Base-by-base conservation (phyloP, 1,140 invertebrate genomes). In the Psix sp. region DNA sequence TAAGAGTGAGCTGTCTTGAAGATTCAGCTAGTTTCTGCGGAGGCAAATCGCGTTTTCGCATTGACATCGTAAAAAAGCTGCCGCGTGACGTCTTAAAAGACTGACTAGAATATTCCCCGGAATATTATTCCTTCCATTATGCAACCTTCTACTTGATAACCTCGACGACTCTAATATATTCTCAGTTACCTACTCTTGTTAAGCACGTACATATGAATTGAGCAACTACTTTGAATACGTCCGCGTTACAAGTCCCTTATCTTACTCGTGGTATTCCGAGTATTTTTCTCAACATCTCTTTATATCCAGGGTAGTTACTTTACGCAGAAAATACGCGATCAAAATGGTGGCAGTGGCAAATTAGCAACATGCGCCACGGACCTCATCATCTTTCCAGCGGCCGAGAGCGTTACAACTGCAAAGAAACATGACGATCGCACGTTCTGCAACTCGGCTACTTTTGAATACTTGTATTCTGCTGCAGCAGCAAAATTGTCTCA, bases 381-480 rank as follows among this genome's bases (percentile, higher is more conserved):
- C n/a, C n/a, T 42, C 62, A 56, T 26, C 21, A 33, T 33, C 15
- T 2, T 56, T 24, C 36, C 35, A 45, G 35, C 52, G 13, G 26
- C 59, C 62, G 24, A 67, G 59, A 54, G 72, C 29, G 35, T 52
- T 57, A 57, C 57, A 65, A 60, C 52, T 36, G 17, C 48, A 51
- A 71, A 59, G 54, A 66, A 66, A 59, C 73, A 66, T 49, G 66
- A 60, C 46, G 45, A 74, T 74, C 71, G 62, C 70, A 74, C 67
- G 65, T 74, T 76, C 67, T 56, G 77, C 74, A 76, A 78, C 62
- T 78, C 74, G 74, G 70, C 74, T 43, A 74, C 77, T 78, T 78
- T 76, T 67, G 31, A 76, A 76, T 74, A 70, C 52, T 42, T 17
- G 45, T 56, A 15, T 54, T 29, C 13, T 31, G 56, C 56, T 62